These are phyloP conservation scores for Meloidogyne hapla DNA, from an alignment of 1,140 invertebrate genomes.

Conservation along the genomic window DNA sequence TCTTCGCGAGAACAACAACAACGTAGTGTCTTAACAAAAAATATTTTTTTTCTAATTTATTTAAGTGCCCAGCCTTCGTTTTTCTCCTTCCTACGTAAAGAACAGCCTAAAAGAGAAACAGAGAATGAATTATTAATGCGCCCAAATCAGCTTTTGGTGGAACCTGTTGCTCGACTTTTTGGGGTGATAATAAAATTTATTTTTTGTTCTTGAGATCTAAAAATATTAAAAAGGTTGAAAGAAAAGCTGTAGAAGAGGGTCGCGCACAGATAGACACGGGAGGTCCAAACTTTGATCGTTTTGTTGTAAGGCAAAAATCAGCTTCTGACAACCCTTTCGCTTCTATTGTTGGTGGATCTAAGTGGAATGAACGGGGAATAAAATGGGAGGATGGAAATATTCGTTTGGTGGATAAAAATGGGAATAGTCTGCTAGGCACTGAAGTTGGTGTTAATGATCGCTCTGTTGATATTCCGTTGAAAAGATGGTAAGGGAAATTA, in stretches of 20 bases:
- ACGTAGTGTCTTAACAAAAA: not conserved
- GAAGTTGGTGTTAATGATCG: constrained; percentile 50
- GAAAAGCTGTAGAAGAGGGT: constrained; percentile 29
- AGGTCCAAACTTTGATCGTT: constrained; percentile 42
- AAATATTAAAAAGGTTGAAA: constrained; percentile 7
- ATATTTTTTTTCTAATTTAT: not conserved
- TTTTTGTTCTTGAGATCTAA: constrained; percentile 18
- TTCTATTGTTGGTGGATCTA: constrained; percentile 32
- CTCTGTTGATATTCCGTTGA: constrained; percentile 47
- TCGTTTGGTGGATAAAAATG: constrained; percentile 47
- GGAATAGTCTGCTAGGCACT: constrained; percentile 47
- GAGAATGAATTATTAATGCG: not conserved
- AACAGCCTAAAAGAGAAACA: constrained; percentile 3
- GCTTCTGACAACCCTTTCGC: constrained; percentile 31
- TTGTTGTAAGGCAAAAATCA: constrained; percentile 46
- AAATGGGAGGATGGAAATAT: constrained; percentile 54
- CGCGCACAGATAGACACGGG: constrained; percentile 39
- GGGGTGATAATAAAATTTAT: constrained; percentile 4
- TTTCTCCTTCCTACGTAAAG: not conserved
- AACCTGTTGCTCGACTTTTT: constrained; percentile 27
- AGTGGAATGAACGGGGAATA: constrained; percentile 49
- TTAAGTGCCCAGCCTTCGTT: not conserved
- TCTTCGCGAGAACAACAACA: constrained; percentile 7
- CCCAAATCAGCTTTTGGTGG: not conserved
- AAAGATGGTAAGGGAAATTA: constrained; percentile 10